phyloP scores from a whole-genome alignment of 2,888 invertebrate species.

The Cerceris ruficornis region DNA sequence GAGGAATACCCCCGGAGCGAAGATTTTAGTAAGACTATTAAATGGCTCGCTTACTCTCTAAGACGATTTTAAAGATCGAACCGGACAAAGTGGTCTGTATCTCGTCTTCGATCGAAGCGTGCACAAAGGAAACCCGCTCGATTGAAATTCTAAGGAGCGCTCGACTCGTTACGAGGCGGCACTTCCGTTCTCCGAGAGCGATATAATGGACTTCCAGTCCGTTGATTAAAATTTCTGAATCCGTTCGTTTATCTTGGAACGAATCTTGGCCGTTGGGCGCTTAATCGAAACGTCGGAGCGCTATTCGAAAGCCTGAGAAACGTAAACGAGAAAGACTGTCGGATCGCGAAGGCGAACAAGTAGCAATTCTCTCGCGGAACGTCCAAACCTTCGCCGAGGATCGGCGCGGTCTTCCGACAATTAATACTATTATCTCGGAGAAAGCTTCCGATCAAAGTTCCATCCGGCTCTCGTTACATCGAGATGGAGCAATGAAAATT shows the following conservation, averaged over 20 bases:
- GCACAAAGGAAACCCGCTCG: slow-evolving; percentile 15
- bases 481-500: slow-evolving; percentile 46
- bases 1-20: slow-evolving; percentile 1
- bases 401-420: slow-evolving; percentile 38
- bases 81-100: slow-evolving; percentile 8
- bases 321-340: neutral
- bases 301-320: neutral
- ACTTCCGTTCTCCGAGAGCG: neutral
- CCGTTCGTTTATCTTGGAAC: neutral
- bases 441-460: slow-evolving; percentile 46
- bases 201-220: no score
- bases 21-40: slow-evolving; percentile 38
- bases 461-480: slow-evolving; percentile 42
- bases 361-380: slow-evolving; percentile 12
- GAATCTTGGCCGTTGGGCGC: no score
- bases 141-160: slow-evolving; percentile 20
- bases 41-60: slow-evolving; percentile 20
- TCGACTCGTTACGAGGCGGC: slow-evolving; percentile 17
- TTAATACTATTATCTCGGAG: slow-evolving; percentile 49
- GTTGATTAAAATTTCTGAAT: slow-evolving; percentile 8
- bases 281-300: neutral
- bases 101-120: neutral
- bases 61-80: slow-evolving; percentile 21
- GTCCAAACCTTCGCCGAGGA: slow-evolving; percentile 17
- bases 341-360: neutral